A percentile compares a stretch with the other conserved stretches of the same genome.
phyloP scores from a whole-genome alignment of 2,113 vertebrate species.

The Pavo muticus region DNA sequence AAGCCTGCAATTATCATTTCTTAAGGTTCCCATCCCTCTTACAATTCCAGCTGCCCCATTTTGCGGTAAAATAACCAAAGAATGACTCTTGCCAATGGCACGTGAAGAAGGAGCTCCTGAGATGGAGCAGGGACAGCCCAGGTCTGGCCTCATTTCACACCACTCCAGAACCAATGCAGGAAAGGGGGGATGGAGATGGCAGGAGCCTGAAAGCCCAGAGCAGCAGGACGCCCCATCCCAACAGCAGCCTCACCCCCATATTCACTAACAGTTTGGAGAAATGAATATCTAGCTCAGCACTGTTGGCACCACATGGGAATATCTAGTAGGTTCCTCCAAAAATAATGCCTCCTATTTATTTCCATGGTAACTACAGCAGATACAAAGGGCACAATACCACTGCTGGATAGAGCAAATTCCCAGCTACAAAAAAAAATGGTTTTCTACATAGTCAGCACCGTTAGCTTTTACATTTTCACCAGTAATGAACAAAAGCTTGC shows the following conservation, averaged over 20 bases:
- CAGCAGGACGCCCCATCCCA: not conserved
- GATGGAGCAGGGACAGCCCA: not conserved
- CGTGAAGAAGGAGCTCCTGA: not conserved
- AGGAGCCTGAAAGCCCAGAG: not conserved
- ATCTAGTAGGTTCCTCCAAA: not conserved
- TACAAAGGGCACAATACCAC: too few species aligned
- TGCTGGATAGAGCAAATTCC: too few species aligned
- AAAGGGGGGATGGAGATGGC: fast-evolving
- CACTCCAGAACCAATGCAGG: not conserved
- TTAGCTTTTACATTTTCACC: too few species aligned
- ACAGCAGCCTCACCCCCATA: not conserved
- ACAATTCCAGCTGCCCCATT: not conserved
- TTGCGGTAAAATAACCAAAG: constrained; percentile 5
- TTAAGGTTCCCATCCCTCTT: constrained; percentile 32
- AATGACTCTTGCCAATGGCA: not conserved
- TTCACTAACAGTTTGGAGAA: not conserved
- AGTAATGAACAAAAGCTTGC: too few species aligned
- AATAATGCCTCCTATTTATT: too few species aligned
- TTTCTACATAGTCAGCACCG: too few species aligned
- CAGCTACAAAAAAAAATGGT: too few species aligned
- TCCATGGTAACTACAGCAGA: too few species aligned
- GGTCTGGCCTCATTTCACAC: not conserved
- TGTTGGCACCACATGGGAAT: not conserved
- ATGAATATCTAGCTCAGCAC: not conserved
- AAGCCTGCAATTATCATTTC: constrained; percentile 45